Percentiles rank a stretch among this genome's conserved stretches.
These are phyloP conservation scores for Catharus fuscescens DNA, from an alignment of 2,113 vertebrate genomes.

Conservation along the genomic window DNA sequence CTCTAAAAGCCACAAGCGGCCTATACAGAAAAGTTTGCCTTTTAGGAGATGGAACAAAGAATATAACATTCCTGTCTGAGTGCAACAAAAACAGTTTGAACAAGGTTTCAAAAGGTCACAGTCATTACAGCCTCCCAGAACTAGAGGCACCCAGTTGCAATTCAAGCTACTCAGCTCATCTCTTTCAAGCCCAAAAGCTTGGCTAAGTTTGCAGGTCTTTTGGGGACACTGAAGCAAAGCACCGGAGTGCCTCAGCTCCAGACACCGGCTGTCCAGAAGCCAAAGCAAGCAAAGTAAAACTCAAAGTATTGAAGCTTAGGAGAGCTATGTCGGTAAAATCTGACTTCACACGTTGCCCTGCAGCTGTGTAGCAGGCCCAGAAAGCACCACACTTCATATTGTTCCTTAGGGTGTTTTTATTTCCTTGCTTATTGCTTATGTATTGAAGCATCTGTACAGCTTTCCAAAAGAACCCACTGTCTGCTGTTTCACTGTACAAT, in stretches of 20 bases:
- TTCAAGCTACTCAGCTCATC: not conserved
- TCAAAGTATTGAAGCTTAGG: not conserved
- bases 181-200: conserved; percentile 39
- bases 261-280: not conserved
- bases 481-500: not conserved
- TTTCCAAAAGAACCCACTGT: not conserved
- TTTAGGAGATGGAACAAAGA: conserved; percentile 38
- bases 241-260: not conserved
- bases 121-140: not conserved
- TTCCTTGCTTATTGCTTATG: not conserved
- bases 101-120: conserved; percentile 12
- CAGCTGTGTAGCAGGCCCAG: not conserved
- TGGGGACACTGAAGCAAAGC: not conserved
- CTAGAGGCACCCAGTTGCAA: conserved; percentile 1
- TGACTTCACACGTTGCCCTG: not conserved
- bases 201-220: conserved; percentile 31
- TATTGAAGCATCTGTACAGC: not conserved
- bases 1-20: not conserved
- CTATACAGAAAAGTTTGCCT: conserved; percentile 4
- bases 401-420: not conserved
- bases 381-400: not conserved
- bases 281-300: conserved; percentile 35
- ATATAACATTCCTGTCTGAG: conserved; percentile 28
- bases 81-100: conserved; percentile 44
- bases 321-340: not conserved